Evolutionary conservation across 2,888 invertebrate species (phyloP).

Genomic region (Hermaeophaga mercurialis): DNA sequence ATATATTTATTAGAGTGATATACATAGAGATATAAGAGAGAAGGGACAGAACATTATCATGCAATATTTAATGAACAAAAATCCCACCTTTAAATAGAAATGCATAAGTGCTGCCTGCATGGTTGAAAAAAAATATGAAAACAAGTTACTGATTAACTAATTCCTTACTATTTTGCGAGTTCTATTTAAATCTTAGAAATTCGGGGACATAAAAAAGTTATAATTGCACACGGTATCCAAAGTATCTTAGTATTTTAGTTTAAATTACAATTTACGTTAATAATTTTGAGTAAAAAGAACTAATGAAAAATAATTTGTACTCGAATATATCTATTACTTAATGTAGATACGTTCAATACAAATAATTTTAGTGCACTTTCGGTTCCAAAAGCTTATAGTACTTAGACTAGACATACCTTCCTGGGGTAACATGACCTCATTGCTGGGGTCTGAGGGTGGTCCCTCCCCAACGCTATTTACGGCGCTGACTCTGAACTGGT

Average conservation of each 20-base stretch:
- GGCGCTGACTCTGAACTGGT: constrained; percentile 96
- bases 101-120: constrained; percentile 56
- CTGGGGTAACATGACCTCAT: constrained; percentile 90
- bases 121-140: constrained; percentile 50
- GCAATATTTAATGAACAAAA: constrained; percentile 36
- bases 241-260: no score
- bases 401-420: constrained; percentile 71
- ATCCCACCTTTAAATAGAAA: constrained; percentile 57
- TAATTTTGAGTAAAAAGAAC: no score
- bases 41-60: constrained; percentile 37
- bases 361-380: no score
- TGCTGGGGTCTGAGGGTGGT: constrained; percentile 86
- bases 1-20: constrained; percentile 2
- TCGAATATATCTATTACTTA: no score
- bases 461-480: constrained; percentile 97
- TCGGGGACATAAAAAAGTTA: no score
- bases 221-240: no score
- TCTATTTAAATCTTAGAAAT: no score
- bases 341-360: no score
- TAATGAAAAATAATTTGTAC: no score
- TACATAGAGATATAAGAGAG: constrained; percentile 4
- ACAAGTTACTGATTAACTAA: constrained; percentile 49
- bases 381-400: not conserved
- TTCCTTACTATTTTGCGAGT: no score
- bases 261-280: no score